Base-by-base conservation (phyloP, 92 coral and sea anemone genomes). In the Zoanthus sociatus region DNA sequence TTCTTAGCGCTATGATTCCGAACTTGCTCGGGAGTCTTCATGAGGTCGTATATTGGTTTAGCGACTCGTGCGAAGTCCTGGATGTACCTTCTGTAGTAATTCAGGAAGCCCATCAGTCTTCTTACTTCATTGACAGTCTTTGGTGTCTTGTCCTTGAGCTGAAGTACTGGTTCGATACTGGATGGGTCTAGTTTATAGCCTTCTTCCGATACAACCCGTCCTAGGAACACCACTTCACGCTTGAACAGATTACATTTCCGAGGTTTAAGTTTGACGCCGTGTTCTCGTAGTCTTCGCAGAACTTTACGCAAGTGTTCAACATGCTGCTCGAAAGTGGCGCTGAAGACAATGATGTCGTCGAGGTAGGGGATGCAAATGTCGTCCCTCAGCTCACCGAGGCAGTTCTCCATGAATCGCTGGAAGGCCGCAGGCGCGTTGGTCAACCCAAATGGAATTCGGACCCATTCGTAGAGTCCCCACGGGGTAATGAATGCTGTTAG, bases 391-490 rank as follows among this genome's bases (percentile, higher is more conserved):
- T 81, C 87, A 50, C 87, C 84, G 46, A 88, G 88, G 61, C 88
- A 90, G 67, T 68, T 77, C 55, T 90, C 93, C 95, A 90, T 87
- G 70, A 92, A 90, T 31, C 93, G 68, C 11, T 92, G 95, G 31
- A 91, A 90, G 7, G 87, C 79, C 2, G 94, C 91, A 21, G 92
- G 94, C 14, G 91, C 94, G 31, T 85, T 75, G 5, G 90, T 84
- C 31, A 91, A 78, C 4, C 94, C 91, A 55, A 91, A 93, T 18
- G 94, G 95, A 37, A 90, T 92, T 30, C 95, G 78, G 4, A 84
- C 67, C 93, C 91, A 92, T 55, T 93, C 92, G 61, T 90, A 93
- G 5, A 88, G 78, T 30, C 92, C 92, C 94, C 91, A 92, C 31
- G 95, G 93, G 6, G 91, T 90, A 33, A 87, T 92, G 76, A 92